Evolutionary conservation across 2,113 vertebrate species (phyloP), one percentile per base, ranked within the genome.

Genomic region (Vulpes lagopus): DNA sequence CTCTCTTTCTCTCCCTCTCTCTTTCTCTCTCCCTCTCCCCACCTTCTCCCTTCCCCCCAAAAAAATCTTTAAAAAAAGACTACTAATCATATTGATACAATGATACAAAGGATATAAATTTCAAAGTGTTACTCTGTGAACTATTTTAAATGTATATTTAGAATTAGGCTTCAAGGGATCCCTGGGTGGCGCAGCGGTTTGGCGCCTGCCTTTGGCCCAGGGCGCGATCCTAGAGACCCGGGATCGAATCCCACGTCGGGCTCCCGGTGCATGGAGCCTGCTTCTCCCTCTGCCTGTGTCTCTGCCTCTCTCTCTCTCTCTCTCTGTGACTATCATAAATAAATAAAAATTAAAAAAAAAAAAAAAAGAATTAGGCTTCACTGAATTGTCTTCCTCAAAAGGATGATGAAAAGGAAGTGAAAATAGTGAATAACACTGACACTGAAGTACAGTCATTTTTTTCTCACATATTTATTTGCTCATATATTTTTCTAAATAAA

Each of bases 401-500:
- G 35, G n/a, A 59, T 7, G 10, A 2, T 62, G n/a, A 85, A 80
- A 51, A 55, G 53, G 49, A 93, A 97, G 53, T 91, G 30, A 64
- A 89, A 80, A 55, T 87, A 65, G 0, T 35, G 76, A 89, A 74
- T 59, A 65, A 85, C 53, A 43, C 82, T 59, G 10, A 19, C 90
- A 17, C 16, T 73, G 55, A 67, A 57, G 92, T 78, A 22, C 65
- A 71, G 1, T 55, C 80, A 9, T 92, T 92, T 87, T 80, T 62
- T 76, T 95, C 43, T 81, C 35, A 59, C 9, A 43, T 43, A 43
- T 83, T 27, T n/a, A 20, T 89, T 90, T 88, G 69, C 62, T 88
- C 16, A 10, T 81, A 7, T 85, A 38, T 96, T 91, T 85, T 86
- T 81, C 14, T 73, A 80, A 83, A 81, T 64, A 93, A 90, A 96